Conservation (phyloP, 2,113 vertebrate genomes). For the Haliaeetus leucogaster region DNA sequence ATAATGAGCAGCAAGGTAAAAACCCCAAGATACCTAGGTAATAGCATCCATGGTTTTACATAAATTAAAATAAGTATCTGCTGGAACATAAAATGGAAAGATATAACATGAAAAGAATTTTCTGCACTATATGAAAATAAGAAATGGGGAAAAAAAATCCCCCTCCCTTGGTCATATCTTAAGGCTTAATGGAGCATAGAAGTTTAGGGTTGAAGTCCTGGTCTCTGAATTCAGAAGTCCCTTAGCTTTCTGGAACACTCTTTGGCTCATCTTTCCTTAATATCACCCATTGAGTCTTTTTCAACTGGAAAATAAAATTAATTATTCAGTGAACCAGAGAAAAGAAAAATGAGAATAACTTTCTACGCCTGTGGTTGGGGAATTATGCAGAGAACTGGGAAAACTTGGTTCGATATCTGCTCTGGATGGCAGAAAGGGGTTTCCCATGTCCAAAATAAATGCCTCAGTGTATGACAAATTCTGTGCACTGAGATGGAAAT, state of each 20-base stretch:
- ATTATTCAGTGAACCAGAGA: background rate
- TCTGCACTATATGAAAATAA: background rate
- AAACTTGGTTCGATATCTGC: background rate
- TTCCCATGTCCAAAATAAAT: background rate
- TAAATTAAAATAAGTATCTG: background rate
- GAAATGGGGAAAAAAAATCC: rapidly evolving
- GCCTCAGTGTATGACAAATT: background rate
- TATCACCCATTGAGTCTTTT: background rate
- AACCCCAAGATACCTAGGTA: rapidly evolving
- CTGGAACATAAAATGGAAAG: background rate
- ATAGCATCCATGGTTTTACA: background rate
- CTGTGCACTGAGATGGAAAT: background rate
- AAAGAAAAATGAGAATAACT: background rate
- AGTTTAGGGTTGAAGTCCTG: background rate
- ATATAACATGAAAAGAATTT: background rate
- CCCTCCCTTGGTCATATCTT: background rate
- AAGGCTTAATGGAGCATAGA: background rate
- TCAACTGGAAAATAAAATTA: background rate
- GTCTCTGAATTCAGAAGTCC: background rate
- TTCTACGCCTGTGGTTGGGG: rapidly evolving
- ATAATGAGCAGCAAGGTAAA: background rate
- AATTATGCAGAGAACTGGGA: background rate
- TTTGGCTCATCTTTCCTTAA: background rate
- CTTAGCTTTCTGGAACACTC: background rate
- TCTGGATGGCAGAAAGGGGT: background rate